Conservation (phyloP, 2,113 vertebrate species). For the Callospermophilus lateralis region DNA sequence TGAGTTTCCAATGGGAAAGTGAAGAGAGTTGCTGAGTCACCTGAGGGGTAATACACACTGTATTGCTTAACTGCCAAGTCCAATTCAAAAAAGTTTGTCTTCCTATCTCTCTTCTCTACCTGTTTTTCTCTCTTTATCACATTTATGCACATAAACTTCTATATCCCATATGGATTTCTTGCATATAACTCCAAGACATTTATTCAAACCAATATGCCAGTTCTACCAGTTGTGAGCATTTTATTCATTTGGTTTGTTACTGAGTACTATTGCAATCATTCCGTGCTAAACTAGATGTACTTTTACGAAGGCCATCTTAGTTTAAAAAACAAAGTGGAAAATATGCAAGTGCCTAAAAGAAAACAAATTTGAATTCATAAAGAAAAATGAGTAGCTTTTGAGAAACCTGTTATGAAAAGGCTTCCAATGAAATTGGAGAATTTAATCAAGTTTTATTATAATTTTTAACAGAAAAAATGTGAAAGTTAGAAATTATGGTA, state of each 20-base stretch:
- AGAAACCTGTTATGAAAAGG: slow-evolving; percentile 49
- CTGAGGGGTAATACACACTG: neutral
- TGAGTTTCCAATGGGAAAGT: neutral
- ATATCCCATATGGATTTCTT: slow-evolving; percentile 12
- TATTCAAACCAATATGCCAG: neutral
- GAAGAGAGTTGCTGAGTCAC: neutral
- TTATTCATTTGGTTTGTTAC: neutral
- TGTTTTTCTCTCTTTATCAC: neutral
- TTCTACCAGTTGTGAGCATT: neutral
- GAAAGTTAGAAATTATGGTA: neutral
- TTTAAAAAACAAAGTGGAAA: neutral
- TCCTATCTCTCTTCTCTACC: neutral
- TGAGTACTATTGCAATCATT: neutral
- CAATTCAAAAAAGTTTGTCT: neutral
- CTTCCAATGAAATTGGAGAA: neutral
- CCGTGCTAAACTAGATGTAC: neutral
- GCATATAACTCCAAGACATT: neutral
- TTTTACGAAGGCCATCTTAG: neutral
- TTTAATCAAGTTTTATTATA: slow-evolving; percentile 25
- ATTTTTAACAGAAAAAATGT: slow-evolving; percentile 19
- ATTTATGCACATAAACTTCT: neutral
- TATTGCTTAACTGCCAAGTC: neutral
- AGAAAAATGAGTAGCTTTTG: slow-evolving; percentile 18
- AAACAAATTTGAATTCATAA: slow-evolving; percentile 45
- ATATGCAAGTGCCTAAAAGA: neutral